phyloP scores from a whole-genome alignment of 2,888 invertebrate species.

The Heliconius ethilla region DNA sequence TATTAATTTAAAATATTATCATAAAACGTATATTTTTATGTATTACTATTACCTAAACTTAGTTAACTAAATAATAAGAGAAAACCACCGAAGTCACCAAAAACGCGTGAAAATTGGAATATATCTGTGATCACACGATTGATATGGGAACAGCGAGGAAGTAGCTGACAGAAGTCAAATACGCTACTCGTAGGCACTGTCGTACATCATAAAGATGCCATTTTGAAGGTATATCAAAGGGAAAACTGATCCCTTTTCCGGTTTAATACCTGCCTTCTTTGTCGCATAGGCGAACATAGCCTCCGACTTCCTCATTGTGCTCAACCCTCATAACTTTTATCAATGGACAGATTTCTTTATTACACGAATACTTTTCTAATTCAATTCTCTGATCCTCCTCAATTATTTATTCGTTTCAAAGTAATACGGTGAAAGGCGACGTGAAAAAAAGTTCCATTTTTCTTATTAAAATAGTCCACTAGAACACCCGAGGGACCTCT shows the following conservation, averaged over 20 bases:
- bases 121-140: no score
- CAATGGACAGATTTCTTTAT: slow-evolving; percentile 75
- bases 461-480: slow-evolving; percentile 79
- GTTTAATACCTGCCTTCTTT: slow-evolving; percentile 72
- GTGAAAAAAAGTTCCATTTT: slow-evolving; percentile 60
- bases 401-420: slow-evolving; percentile 78
- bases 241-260: slow-evolving; percentile 76
- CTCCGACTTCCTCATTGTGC: slow-evolving; percentile 67
- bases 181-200: slow-evolving; percentile 5
- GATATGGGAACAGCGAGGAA: not conserved
- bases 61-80: no score
- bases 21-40: no score
- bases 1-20: no score
- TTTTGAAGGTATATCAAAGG: slow-evolving; percentile 75
- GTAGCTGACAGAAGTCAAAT: slow-evolving; percentile 19
- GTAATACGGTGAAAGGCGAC: slow-evolving; percentile 68
- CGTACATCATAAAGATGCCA: slow-evolving; percentile 22
- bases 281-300: slow-evolving; percentile 60
- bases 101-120: no score
- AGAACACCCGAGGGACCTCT: slow-evolving; percentile 64
- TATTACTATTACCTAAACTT: no score
- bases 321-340: slow-evolving; percentile 72
- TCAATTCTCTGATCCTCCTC: slow-evolving; percentile 75
- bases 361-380: slow-evolving; percentile 76
- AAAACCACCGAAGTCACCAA: no score